Evolutionary conservation across 1,140 invertebrate genomes (phyloP).

Genomic region (Bactericera cockerelli): DNA sequence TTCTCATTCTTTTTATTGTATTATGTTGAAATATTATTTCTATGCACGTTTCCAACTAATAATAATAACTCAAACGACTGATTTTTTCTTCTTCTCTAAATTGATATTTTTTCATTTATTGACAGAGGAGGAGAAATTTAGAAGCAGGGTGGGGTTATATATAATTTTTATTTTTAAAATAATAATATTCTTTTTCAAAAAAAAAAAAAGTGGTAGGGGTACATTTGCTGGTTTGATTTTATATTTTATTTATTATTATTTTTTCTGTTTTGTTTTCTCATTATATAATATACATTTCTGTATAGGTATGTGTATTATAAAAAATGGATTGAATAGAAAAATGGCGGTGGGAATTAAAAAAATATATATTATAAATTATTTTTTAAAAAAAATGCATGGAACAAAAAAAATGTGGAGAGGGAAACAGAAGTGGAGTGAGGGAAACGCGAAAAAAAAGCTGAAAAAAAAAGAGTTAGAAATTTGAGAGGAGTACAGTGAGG

Average conservation of each 20-base stretch:
- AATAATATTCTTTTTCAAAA: neutral
- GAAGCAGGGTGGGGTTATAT: neutral
- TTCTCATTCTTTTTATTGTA: too few relatives aligned
- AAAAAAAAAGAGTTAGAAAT: slow-evolving; percentile 5
- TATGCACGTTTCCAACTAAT: neutral
- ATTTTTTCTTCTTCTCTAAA: neutral
- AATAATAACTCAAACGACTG: slow-evolving; percentile 6
- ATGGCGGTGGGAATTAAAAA: slow-evolving; percentile 9
- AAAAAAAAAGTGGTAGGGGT: neutral
- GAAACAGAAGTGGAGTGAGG: neutral
- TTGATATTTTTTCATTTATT: slow-evolving; percentile 9
- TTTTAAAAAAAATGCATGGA: neutral
- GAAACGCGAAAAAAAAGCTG: neutral
- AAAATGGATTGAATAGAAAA: slow-evolving; percentile 8
- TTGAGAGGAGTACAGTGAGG: neutral
- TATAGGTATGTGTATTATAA: too few relatives aligned
- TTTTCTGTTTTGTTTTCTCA: slow-evolving; percentile 7
- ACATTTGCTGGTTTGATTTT: slow-evolving; percentile 6
- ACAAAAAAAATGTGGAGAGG: neutral
- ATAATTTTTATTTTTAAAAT: neutral
- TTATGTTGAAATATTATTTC: neutral
- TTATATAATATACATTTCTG: neutral
- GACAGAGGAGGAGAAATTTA: slow-evolving; percentile 2
- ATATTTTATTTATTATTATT: neutral
- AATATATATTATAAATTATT: slow-evolving; percentile 2